Evolutionary conservation across 2,888 invertebrate species (phyloP), one percentile per base, ranked within the genome.

Genomic region (Penaeus monodon): DNA sequence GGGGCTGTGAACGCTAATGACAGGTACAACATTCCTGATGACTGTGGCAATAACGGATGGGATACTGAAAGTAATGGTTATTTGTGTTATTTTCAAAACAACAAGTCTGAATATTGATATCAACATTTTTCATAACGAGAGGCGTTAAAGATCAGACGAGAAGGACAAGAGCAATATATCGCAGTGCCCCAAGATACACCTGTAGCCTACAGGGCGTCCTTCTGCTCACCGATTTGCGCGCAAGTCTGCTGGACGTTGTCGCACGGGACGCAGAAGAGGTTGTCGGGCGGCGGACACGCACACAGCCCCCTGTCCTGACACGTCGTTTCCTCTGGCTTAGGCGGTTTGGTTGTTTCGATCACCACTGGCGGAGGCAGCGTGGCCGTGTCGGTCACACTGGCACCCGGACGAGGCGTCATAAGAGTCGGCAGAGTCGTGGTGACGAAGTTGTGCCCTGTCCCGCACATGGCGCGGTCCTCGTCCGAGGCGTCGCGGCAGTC

Each of bases 231-330:
- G 27, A 82, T 63, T 12, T 22, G 38, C 24, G 74, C 29, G 38
- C 82, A 82, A n/a, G 22, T 33, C 12, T 24, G 63, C 64, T 57
- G 57, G 57, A 8, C n/a, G 33, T 65, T 82, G 70, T 64, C 24
- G 27, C 85, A 85, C 2, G 85, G 74, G 38, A 85, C 85, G 74
- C 85, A 85, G 49, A 82, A 82, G 74, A 74, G 74, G 22, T 82
- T n/a, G 38, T 82, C n/a, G 17, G 82, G 82, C 20, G 63, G 22
- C 1, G 70, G 80, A 27, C 85, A 85, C n/a, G 80, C 24, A 38
- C 85, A 85, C 27, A 74, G 70, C 38, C 38, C 33, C 33, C 49
- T 44, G 20, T 20, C 63, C 10, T 29, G 6, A 20, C 85, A 85
- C 24, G 44, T 57, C 49, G 14, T 57, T 14, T 57, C 57, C n/a